Conservation (phyloP, 2,113 vertebrate species). For the Etia nguti region DNA sequence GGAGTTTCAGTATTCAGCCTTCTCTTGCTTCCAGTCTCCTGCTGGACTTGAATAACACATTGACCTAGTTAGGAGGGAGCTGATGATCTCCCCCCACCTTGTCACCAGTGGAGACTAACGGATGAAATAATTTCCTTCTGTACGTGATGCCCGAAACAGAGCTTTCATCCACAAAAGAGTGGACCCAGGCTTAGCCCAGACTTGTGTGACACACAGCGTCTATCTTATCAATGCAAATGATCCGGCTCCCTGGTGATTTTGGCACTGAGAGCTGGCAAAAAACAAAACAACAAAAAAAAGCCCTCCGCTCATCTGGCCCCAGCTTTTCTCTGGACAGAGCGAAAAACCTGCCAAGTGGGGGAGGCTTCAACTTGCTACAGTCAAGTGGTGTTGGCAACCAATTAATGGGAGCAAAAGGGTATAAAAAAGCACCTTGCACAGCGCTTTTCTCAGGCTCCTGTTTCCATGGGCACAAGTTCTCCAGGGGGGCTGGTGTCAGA, state of each 20-base stretch:
- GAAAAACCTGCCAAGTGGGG: slow-evolving; percentile 43
- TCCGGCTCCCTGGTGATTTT: slow-evolving; percentile 35
- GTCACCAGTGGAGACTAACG: neutral
- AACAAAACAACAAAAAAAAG: neutral
- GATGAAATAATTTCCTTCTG: slow-evolving; percentile 15
- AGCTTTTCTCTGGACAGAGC: slow-evolving; percentile 28
- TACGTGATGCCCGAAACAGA: neutral
- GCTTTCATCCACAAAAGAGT: neutral
- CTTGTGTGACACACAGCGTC: slow-evolving; percentile 51
- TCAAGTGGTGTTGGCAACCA: slow-evolving; percentile 70
- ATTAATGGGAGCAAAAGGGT: slow-evolving; percentile 46
- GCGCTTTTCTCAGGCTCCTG: slow-evolving; percentile 51
- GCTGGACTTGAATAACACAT: slow-evolving; percentile 46
- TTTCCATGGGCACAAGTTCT: slow-evolving; percentile 47
- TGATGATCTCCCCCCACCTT: slow-evolving; percentile 5
- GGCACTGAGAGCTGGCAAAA: slow-evolving; percentile 44
- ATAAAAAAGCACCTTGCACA: slow-evolving; percentile 48
- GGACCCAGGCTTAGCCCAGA: neutral
- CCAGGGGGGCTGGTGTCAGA: slow-evolving; percentile 4
- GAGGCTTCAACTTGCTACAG: slow-evolving; percentile 61
- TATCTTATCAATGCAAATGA: slow-evolving; percentile 54
- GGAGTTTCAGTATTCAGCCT: slow-evolving; percentile 19
- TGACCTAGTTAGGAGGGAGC: slow-evolving; percentile 45
- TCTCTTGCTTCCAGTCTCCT: slow-evolving; percentile 26
- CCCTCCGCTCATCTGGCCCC: slow-evolving; percentile 41